Percentiles rank a stretch among this genome's conserved stretches.
These are phyloP conservation scores for Percina caprodes DNA, from an alignment of 2,113 vertebrate genomes.

Conservation along the genomic window DNA sequence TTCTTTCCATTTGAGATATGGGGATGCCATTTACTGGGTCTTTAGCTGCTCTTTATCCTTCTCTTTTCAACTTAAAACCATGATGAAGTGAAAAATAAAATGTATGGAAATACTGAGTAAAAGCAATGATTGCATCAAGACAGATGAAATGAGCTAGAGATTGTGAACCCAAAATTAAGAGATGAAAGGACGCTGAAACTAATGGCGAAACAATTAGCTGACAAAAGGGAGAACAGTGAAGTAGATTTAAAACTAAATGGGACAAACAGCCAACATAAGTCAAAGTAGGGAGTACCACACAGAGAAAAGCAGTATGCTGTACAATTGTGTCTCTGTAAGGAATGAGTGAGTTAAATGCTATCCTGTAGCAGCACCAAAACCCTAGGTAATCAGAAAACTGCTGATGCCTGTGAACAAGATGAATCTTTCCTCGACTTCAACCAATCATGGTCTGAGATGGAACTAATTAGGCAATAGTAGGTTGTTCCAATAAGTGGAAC, in stretches of 20 bases:
- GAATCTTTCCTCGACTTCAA: conserved; percentile 67
- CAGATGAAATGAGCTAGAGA: conserved; percentile 37
- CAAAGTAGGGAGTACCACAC: conserved; percentile 9
- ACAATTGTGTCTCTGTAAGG: conserved; percentile 3
- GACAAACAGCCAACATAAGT: conserved; percentile 28
- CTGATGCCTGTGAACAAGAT: conserved; percentile 74
- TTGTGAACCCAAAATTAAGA: conserved; percentile 32
- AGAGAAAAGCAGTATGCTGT: conserved; percentile 18
- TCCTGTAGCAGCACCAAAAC: conserved; percentile 60
- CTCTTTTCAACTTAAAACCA: conserved; percentile 59
- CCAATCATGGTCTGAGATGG: conserved; percentile 68
- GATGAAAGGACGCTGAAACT: conserved; percentile 30
- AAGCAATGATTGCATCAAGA: conserved; percentile 39
- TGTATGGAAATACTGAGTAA: not conserved
- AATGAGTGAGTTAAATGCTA: conserved; percentile 60
- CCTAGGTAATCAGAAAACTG: conserved; percentile 74
- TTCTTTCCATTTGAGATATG: conserved; percentile 18
- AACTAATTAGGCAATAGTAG: conserved; percentile 76
- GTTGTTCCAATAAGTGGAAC: conserved; percentile 68
- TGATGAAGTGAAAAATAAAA: conserved; percentile 11
- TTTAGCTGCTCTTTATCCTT: conserved; percentile 23
- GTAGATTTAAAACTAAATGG: conserved; percentile 48
- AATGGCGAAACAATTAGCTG: conserved; percentile 42
- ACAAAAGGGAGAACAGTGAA: not conserved
- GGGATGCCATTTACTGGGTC: not conserved